A percentile compares a stretch with the other conserved stretches of the same genome.
These are phyloP conservation scores for Erannis defoliaria DNA, from an alignment of 2,888 invertebrate species.

Conservation along the genomic window DNA sequence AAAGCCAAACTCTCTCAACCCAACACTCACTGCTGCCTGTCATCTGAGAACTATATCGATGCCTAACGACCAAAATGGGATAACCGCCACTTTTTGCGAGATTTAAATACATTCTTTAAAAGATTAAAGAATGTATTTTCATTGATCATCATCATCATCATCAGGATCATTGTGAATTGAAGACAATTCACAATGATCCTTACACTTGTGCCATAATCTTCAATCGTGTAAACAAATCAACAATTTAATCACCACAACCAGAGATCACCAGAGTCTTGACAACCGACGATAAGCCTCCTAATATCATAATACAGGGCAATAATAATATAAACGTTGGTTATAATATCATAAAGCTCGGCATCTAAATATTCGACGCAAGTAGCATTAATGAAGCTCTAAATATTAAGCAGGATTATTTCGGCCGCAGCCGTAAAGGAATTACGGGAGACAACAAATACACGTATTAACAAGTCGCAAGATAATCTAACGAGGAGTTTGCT, in stretches of 20 bases:
- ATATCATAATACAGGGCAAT: conserved; percentile 18
- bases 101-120: no score
- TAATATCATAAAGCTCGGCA: conserved; percentile 31
- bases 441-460: conserved; percentile 10
- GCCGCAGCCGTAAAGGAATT: conserved; percentile 35
- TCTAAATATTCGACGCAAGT: conserved; percentile 42
- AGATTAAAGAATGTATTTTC: no score
- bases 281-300: conserved; percentile 18
- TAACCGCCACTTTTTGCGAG: no score
- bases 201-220: no score
- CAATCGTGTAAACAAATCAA: not conserved
- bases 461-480: conserved; percentile 9
- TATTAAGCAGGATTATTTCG: conserved; percentile 42
- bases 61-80: no score
- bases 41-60: no score
- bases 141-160: no score
- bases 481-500: not conserved
- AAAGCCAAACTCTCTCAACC: no score
- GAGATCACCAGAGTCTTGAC: conserved; percentile 14
- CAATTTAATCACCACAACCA: not conserved
- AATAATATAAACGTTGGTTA: conserved; percentile 24
- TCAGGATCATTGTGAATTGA: no score
- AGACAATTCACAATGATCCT: no score
- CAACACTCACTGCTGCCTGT: no score
- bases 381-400: conserved; percentile 44